phyloP scores from a whole-genome alignment of 2,888 invertebrate genomes.

The Conchocele bisecta region DNA sequence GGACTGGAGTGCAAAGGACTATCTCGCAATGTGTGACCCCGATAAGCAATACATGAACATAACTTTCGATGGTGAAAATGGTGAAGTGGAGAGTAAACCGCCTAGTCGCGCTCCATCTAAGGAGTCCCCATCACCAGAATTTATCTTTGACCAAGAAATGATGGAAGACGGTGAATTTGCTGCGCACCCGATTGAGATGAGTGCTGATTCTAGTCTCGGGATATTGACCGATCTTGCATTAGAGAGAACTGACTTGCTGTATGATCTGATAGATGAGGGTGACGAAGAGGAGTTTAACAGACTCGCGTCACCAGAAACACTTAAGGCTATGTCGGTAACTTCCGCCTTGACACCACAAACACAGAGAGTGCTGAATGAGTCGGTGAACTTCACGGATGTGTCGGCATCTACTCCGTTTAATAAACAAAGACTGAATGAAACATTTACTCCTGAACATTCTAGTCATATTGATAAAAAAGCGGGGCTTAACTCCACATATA shows the following conservation, averaged over 20 bases:
- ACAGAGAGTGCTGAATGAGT: constrained; percentile 51
- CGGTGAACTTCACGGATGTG: constrained; percentile 56
- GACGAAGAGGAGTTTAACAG: constrained; percentile 34
- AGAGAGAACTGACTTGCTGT: constrained; percentile 49
- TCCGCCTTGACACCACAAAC: constrained; percentile 48
- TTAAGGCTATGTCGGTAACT: constrained; percentile 50
- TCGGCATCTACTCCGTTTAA: constrained; percentile 65
- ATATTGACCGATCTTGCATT: constrained; percentile 53
- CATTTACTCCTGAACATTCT: constrained; percentile 47
- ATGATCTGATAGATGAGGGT: constrained; percentile 56
- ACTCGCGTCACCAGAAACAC: constrained; percentile 47
- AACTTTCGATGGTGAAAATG: constrained; percentile 63
- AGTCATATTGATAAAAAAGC: constrained; percentile 28
- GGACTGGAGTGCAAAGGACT: constrained; percentile 53
- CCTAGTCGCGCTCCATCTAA: constrained; percentile 52
- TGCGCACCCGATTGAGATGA: constrained; percentile 48
- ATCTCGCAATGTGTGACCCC: constrained; percentile 46
- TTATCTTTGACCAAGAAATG: constrained; percentile 59
- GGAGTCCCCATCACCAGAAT: constrained; percentile 54
- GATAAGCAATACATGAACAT: constrained; percentile 59
- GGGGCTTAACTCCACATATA: constrained; percentile 42
- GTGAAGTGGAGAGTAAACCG: constrained; percentile 51
- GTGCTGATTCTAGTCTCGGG: constrained; percentile 62
- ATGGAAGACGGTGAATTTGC: constrained; percentile 59
- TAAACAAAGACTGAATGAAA: constrained; percentile 54